phyloP scores from a whole-genome alignment of 2,113 vertebrate genomes.

The Nycticorax nycticorax region DNA sequence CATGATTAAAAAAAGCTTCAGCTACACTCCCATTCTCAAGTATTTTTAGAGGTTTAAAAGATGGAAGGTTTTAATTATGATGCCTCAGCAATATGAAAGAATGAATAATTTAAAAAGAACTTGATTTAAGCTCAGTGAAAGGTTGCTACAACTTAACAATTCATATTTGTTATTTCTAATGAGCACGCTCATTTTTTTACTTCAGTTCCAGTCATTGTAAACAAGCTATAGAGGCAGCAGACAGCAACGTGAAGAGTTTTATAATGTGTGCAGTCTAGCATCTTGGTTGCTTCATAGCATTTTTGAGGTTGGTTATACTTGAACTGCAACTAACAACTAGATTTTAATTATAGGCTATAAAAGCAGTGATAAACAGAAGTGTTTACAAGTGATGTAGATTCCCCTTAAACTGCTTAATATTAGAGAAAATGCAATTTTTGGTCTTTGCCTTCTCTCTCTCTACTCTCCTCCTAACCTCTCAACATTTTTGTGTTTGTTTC shows the following conservation, averaged over 20 bases:
- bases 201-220: background rate
- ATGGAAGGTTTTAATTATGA: background rate
- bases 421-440: background rate
- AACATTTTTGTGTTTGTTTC: background rate
- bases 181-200: background rate
- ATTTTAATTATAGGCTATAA: conserved; percentile 39
- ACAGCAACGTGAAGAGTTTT: background rate
- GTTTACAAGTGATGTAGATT: background rate
- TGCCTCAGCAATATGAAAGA: background rate
- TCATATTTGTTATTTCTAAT: background rate
- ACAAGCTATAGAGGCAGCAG: background rate
- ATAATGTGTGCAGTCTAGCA: background rate
- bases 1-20: background rate
- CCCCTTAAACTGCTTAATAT: background rate
- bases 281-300: background rate
- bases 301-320: background rate
- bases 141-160: background rate
- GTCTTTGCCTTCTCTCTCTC: background rate
- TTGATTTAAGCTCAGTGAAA: background rate
- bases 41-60: background rate
- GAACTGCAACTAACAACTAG: background rate
- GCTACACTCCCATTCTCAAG: background rate
- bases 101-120: background rate
- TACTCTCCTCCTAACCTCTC: background rate
- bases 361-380: background rate